Percentiles rank a stretch among this genome's conserved stretches.
These are phyloP conservation scores for Petrocephalus zakoni DNA, from an alignment of 2,113 vertebrate genomes.

Conservation along the genomic window DNA sequence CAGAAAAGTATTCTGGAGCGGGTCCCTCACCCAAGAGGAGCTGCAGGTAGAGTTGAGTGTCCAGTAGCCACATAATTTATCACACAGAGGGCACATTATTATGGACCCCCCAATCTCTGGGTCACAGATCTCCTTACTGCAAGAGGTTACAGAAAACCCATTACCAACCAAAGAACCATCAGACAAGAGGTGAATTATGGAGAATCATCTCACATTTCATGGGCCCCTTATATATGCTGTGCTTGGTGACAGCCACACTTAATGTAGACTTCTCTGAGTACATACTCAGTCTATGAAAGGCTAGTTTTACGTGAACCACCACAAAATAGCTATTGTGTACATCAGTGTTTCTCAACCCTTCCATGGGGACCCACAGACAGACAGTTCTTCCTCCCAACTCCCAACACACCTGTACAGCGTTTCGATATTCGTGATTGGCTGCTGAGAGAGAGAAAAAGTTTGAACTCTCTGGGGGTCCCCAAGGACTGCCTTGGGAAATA, in stretches of 20 bases:
- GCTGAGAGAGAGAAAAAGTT: neutral
- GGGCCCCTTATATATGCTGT: neutral
- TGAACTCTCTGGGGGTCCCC: neutral
- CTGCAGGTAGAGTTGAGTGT: conserved; percentile 81
- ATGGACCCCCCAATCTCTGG: conserved; percentile 74
- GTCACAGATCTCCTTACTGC: conserved; percentile 85
- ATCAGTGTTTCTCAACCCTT: neutral
- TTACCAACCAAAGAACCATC: neutral
- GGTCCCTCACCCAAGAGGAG: conserved; percentile 73
- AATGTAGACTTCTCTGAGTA: neutral
- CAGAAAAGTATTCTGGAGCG: neutral
- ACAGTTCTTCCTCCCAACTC: neutral
- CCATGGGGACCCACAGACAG: neutral
- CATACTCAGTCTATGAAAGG: neutral
- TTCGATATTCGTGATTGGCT: neutral
- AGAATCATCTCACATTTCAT: neutral
- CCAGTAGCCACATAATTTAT: conserved; percentile 83
- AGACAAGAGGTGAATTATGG: neutral
- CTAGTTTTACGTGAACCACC: neutral
- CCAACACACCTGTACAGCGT: neutral
- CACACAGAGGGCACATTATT: conserved; percentile 94
- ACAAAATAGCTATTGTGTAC: neutral
- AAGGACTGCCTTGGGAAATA: neutral
- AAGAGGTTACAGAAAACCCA: neutral
- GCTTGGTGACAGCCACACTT: too few species aligned